Conservation (phyloP, 2,113 vertebrate species). For the Tyrannus savana region DNA sequence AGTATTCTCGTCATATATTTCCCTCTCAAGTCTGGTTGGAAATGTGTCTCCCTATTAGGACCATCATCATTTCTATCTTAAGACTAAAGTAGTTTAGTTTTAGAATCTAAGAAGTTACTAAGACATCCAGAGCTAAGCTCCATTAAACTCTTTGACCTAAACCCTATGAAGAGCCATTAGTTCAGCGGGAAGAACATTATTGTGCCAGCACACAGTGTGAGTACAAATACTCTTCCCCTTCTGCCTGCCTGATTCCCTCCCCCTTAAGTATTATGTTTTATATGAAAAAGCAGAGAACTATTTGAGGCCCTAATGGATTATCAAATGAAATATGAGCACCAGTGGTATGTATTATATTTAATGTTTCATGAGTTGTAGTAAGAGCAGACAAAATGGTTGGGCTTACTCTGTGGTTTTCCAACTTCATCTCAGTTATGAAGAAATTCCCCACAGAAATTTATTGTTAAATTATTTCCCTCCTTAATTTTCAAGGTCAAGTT, state of each 20-base stretch:
- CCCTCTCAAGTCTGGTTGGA: not conserved
- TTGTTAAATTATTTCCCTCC: not conserved
- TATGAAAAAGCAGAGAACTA: conserved; percentile 47
- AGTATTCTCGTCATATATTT: conserved; percentile 13
- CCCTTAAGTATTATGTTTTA: conserved; percentile 17
- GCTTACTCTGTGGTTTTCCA: not conserved
- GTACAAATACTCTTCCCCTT: conserved; percentile 46
- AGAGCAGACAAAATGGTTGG: conserved; percentile 12
- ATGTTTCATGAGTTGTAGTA: conserved; percentile 33
- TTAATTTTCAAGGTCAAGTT: not conserved
- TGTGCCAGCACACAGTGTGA: conserved; percentile 55
- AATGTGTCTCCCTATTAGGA: conserved; percentile 21
- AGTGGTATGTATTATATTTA: conserved; percentile 29
- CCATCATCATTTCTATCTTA: conserved; percentile 61
- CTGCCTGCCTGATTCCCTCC: not conserved
- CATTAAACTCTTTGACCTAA: conserved; percentile 68
- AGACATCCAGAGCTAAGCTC: conserved; percentile 63
- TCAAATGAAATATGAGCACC: conserved; percentile 47
- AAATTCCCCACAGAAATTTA: not conserved
- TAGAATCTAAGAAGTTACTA: conserved; percentile 53
- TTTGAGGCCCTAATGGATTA: conserved; percentile 42
- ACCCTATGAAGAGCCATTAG: conserved; percentile 54
- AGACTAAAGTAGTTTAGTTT: conserved; percentile 47
- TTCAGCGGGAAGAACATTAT: conserved; percentile 66
- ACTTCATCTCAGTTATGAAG: not conserved